These are phyloP conservation scores for Mola mola DNA, from an alignment of 2,113 vertebrate species.

Conservation along the genomic window DNA sequence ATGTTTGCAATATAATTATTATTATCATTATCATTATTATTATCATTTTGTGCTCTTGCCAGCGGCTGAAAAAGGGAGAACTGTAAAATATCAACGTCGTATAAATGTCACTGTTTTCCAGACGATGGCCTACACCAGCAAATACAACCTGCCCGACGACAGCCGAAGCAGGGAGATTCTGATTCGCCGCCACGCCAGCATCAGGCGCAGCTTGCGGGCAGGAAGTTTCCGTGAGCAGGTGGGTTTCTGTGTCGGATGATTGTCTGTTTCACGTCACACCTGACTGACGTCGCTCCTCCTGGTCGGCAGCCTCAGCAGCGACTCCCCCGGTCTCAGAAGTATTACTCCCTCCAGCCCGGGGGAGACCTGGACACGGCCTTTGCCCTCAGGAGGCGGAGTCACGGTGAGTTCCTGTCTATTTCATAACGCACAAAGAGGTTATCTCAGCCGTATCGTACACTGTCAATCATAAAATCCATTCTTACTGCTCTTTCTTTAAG, in stretches of 20 bases:
- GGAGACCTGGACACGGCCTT: constrained; percentile 57
- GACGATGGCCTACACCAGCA: constrained; percentile 90
- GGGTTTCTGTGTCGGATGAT: neutral
- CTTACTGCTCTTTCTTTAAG: no score
- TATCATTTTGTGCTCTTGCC: no score
- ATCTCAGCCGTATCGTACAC: no score
- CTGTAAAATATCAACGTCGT: no score
- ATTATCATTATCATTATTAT: no score
- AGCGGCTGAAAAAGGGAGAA: no score
- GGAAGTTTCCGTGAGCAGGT: constrained; percentile 83
- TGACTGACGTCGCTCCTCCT: neutral
- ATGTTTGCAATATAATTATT: no score
- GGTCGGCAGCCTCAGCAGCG: constrained; percentile 30
- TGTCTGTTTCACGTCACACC: rapidly evolving
- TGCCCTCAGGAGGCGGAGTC: constrained; percentile 44
- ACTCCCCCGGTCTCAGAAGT: constrained; percentile 53
- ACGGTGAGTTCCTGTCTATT: constrained; percentile 17
- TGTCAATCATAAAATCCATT: no score
- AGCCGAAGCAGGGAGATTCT: constrained; percentile 91
- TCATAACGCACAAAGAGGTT: neutral
- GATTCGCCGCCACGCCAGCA: constrained; percentile 89
- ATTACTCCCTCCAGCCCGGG: constrained; percentile 73
- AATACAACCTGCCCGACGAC: constrained; percentile 88
- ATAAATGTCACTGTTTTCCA: no score
- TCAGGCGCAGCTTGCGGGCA: constrained; percentile 88